Evolutionary conservation across 2,113 vertebrate species (phyloP).

Genomic region (Cyprinus carpio): DNA sequence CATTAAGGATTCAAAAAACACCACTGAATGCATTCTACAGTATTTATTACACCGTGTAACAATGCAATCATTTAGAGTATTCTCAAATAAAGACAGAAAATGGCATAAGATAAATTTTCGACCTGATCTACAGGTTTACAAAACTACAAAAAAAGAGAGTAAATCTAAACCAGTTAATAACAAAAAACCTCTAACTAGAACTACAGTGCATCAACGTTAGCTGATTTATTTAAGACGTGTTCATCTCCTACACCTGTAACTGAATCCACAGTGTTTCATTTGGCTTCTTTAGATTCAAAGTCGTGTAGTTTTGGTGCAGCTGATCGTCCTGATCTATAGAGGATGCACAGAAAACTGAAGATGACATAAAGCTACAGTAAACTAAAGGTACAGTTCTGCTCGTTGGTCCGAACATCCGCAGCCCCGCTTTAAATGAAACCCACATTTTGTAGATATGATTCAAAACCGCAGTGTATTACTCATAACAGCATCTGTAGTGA

Average conservation of each 20-base stretch:
- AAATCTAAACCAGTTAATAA: neutral
- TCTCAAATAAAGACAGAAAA: neutral
- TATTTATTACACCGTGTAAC: slow-evolving; percentile 1
- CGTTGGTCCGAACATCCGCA: neutral
- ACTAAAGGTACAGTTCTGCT: neutral
- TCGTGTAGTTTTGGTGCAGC: neutral
- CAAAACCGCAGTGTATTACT: neutral
- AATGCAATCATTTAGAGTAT: neutral
- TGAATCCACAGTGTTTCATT: neutral
- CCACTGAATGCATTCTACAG: neutral
- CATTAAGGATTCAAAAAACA: neutral
- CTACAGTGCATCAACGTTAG: neutral
- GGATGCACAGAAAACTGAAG: neutral
- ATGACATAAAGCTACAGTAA: neutral
- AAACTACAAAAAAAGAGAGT: too few species aligned
- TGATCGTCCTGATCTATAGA: neutral
- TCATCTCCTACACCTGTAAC: neutral
- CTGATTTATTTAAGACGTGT: neutral
- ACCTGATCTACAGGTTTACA: slow-evolving; percentile 48
- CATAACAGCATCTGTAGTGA: neutral
- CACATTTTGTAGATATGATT: neutral
- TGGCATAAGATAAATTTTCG: neutral
- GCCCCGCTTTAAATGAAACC: neutral
- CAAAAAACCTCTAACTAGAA: neutral
- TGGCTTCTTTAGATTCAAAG: neutral